phyloP scores from a whole-genome alignment of 1,140 invertebrate genomes.

The Papilio machaon region DNA sequence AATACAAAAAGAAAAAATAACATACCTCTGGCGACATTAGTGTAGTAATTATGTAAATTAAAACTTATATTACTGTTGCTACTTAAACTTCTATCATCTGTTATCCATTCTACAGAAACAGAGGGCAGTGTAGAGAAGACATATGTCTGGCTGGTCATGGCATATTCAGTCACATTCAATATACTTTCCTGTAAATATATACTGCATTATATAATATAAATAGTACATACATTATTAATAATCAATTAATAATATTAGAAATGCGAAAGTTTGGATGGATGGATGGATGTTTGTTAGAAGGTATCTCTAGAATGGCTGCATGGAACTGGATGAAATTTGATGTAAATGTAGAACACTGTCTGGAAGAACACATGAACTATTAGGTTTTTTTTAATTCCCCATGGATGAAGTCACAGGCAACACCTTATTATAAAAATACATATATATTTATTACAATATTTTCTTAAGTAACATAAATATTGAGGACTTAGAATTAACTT shows the following conservation, averaged over 20 bases:
- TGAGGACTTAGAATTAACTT: background rate
- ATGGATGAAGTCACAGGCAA: too few species aligned
- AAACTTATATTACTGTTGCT: conserved; percentile 69
- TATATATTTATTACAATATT: too few species aligned
- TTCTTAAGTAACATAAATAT: background rate
- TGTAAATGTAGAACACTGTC: too few species aligned
- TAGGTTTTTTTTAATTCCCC: too few species aligned
- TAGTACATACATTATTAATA: too few species aligned
- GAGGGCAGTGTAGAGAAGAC: conserved; percentile 67
- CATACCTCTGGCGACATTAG: conserved; percentile 77
- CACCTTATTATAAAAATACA: too few species aligned
- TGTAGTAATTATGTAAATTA: conserved; percentile 77
- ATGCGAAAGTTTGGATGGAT: too few species aligned
- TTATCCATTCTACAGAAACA: conserved; percentile 77
- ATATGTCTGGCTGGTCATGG: conserved; percentile 71
- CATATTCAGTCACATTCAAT: conserved; percentile 68
- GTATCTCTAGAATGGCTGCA: too few species aligned
- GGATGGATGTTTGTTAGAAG: too few species aligned
- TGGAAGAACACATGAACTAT: too few species aligned
- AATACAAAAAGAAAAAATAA: conserved; percentile 32
- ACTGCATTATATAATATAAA: background rate
- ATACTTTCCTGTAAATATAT: conserved; percentile 68
- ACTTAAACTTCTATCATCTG: conserved; percentile 74
- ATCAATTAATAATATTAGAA: too few species aligned
- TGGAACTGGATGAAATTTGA: too few species aligned